A percentile compares a stretch with the other conserved stretches of the same genome.
Conservation (phyloP, 2,888 invertebrate genomes). For the Amphipoea lucens region DNA sequence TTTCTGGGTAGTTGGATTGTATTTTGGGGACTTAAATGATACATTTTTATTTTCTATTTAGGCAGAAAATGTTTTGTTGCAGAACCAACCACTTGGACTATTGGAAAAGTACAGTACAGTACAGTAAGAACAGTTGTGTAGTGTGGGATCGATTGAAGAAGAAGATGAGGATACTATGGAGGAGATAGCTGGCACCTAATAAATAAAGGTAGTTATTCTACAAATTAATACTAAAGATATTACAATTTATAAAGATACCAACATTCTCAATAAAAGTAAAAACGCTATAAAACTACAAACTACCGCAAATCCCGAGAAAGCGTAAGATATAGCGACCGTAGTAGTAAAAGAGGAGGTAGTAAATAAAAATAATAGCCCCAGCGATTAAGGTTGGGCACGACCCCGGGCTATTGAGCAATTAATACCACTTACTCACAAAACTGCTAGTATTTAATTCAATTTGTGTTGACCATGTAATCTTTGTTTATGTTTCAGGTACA, state of each 20-base stretch:
- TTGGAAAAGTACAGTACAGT: too few species aligned
- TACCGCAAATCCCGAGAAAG: slow-evolving; percentile 1
- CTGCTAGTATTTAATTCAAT: slow-evolving; percentile 62
- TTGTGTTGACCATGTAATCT: slow-evolving; percentile 28
- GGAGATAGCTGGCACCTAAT: not conserved
- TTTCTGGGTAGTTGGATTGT: slow-evolving; percentile 36
- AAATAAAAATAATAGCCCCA: slow-evolving; percentile 37
- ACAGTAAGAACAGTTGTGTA: too few species aligned
- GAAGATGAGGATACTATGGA: not conserved
- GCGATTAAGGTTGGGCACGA: slow-evolving; percentile 5
- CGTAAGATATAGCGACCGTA: not conserved
- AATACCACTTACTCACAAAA: slow-evolving; percentile 42
- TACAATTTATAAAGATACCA: not conserved
- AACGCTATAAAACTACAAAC: not conserved
- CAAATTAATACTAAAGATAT: not conserved
- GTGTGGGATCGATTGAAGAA: not conserved
- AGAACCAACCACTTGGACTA: too few species aligned
- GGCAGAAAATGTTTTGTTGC: not conserved
- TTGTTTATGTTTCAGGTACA: slow-evolving; percentile 37
- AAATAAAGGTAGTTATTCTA: not conserved
- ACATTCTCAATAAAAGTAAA: not conserved
- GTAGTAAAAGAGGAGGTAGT: slow-evolving; percentile 9
- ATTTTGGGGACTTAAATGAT: slow-evolving; percentile 13
- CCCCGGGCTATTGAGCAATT: slow-evolving; percentile 38
- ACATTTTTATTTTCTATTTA: slow-evolving; percentile 32